A percentile compares a stretch with the other conserved stretches of the same genome.
phyloP scores from a whole-genome alignment of 2,113 vertebrate genomes.

The Amphiprion ocellaris region DNA sequence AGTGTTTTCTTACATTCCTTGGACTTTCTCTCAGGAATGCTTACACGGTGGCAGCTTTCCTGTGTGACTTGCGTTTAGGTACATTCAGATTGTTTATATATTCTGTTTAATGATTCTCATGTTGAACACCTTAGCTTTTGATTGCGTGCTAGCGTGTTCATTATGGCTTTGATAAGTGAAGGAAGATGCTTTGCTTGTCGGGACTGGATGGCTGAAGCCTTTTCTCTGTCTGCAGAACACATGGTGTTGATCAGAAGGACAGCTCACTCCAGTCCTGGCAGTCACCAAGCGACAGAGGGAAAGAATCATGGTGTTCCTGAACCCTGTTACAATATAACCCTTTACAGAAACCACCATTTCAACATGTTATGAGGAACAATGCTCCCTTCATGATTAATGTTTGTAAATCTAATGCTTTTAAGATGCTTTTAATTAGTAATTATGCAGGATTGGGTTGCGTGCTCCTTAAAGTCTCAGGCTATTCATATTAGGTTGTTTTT shows the following conservation, averaged over 20 bases:
- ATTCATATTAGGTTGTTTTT: background rate
- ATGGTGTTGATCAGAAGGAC: slow-evolving; percentile 76
- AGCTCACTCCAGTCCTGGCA: slow-evolving; percentile 65
- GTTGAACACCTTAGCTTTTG: background rate
- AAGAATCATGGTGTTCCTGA: slow-evolving; percentile 62
- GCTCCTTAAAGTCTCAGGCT: background rate
- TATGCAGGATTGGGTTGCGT: background rate
- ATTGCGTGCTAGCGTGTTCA: slow-evolving; percentile 14
- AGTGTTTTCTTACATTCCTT: slow-evolving; percentile 66
- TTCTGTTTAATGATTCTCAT: background rate
- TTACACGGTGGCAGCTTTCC: background rate
- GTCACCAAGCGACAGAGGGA: slow-evolving; percentile 64
- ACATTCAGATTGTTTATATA: slow-evolving; percentile 11
- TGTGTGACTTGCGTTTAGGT: slow-evolving; percentile 8
- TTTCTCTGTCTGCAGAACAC: slow-evolving; percentile 62
- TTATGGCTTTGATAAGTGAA: slow-evolving; percentile 29
- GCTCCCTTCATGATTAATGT: slow-evolving; percentile 1
- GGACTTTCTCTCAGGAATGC: slow-evolving; percentile 30
- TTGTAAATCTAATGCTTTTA: slow-evolving; percentile 1
- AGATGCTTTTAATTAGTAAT: background rate
- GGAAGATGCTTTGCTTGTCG: slow-evolving; percentile 22
- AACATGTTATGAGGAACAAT: slow-evolving; percentile 17
- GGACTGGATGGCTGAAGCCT: slow-evolving; percentile 30
- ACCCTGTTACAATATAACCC: slow-evolving; percentile 56
- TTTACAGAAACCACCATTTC: slow-evolving; percentile 48